These are phyloP conservation scores for Chalcis sispes DNA, from an alignment of 2,888 invertebrate species.

Conservation along the genomic window DNA sequence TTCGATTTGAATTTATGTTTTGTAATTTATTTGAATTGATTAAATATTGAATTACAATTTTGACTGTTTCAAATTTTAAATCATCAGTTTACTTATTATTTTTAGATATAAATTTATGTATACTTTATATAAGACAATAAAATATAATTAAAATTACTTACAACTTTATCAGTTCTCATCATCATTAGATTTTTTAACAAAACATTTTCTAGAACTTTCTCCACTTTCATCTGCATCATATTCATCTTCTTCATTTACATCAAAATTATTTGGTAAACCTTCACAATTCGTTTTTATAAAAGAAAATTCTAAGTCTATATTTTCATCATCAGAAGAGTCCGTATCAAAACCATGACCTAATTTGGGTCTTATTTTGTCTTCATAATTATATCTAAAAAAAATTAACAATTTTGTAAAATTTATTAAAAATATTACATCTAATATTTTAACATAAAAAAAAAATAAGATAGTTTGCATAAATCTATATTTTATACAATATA, in stretches of 20 bases:
- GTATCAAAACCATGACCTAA: constrained; percentile 64
- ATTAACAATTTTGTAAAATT: constrained; percentile 1
- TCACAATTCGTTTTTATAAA: background rate
- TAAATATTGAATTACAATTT: constrained; percentile 16
- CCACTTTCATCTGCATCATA: constrained; percentile 4
- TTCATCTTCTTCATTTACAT: constrained; percentile 29
- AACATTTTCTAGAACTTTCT: constrained; percentile 8
- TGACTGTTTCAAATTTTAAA: constrained; percentile 22
- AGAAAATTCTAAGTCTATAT: constrained; percentile 37
- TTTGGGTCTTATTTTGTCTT: constrained; percentile 57
- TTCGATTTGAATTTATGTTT: constrained; percentile 22
- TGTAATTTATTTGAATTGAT: constrained; percentile 29
- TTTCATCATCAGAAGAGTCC: constrained; percentile 63
- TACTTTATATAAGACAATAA: constrained; percentile 13
- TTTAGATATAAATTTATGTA: constrained; percentile 1
- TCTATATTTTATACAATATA: too few species aligned
- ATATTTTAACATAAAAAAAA: background rate
- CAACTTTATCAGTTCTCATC: background rate
- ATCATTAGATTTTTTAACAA: background rate
- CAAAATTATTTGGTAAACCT: constrained; percentile 45
- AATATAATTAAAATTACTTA: constrained; percentile 20
- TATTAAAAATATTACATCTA: constrained; percentile 4
- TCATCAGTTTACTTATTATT: background rate
- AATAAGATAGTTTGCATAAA: background rate
- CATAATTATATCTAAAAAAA: constrained; percentile 49